Evolutionary conservation across 2,888 invertebrate species (phyloP), one percentile per base, ranked within the genome.

Genomic region (Ophioninae sp.): DNA sequence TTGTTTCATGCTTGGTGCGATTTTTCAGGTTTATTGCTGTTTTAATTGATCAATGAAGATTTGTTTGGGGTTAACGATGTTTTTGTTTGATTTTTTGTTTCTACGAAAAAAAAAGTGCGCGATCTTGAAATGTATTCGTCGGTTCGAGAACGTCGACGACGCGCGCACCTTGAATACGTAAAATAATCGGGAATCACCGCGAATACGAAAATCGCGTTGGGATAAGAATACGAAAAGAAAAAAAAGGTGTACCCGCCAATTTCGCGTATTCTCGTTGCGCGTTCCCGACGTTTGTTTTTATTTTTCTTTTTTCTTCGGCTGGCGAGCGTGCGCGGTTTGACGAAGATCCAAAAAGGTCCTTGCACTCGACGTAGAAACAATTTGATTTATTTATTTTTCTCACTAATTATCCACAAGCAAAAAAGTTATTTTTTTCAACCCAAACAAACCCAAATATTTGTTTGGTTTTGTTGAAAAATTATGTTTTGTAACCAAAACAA

Each of bases 151-250:
- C 57, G 59, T 13, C 10, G 7, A 13, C 44, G 44, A 68, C 61
- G 76, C 50, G 7, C 13, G 50, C 50, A 50, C 50, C 17, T 57
- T 37, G 80, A 75, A 80, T 80, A 75, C 80, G 74, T 56, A 75
- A 80, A 75, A 80, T 69, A 81, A 59, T 72, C 64, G 75, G 3
- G 44, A 44, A 44, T 44, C 13, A 44, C 44, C 44, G 7, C 65
- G 82, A 74, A 70, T 67, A 50, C 76, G 56, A 50, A 72, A 61
- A 70, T 70, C 69, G 68, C 77, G 68, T 64, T 23, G 69, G 70
- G 70, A 59, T 20, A 20, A 59, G 59, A 21, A 59, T 59, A 20
- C 21, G 21, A 59, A 20, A 59, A 20, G 20, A 1, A 59, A 20
- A n/a, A 21, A 21, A 20, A 6, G 3, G 6, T 0, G 6, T 10